These are phyloP conservation scores for Diprion similis DNA, from an alignment of 1,140 invertebrate genomes.

Conservation along the genomic window DNA sequence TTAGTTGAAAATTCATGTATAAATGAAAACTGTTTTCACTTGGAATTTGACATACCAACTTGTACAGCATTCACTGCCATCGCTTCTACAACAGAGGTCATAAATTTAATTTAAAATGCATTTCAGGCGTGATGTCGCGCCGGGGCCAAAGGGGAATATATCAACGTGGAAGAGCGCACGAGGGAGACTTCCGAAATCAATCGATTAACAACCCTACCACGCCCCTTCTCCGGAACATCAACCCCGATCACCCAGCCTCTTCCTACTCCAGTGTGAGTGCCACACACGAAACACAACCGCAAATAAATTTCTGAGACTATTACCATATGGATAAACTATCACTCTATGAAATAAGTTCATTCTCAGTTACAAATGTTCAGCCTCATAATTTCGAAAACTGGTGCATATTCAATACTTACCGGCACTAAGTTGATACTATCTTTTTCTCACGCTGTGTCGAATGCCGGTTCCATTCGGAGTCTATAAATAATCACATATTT, in stretches of 20 bases:
- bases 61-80: too few relatives aligned
- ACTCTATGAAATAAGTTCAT: neutral
- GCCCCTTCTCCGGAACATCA: conserved; percentile 54
- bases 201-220: conserved; percentile 40
- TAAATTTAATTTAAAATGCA: neutral
- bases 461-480: too few relatives aligned
- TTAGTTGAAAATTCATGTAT: too few relatives aligned
- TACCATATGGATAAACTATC: neutral
- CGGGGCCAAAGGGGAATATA: conserved; percentile 38
- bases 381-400: neutral
- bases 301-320: conserved; percentile 8
- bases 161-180: conserved; percentile 30
- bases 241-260: conserved; percentile 50
- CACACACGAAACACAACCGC: conserved; percentile 16
- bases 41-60: neutral
- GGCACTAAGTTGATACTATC: neutral
- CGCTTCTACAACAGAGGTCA: too few relatives aligned
- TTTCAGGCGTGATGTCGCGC: conserved; percentile 58
- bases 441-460: conserved; percentile 9
- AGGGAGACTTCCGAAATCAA: conserved; percentile 31
- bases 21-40: neutral
- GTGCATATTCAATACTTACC: conserved; percentile 11
- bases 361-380: conserved; percentile 5
- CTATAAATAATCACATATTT: neutral
- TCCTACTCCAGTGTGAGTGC: conserved; percentile 60